A percentile compares a stretch with the other conserved stretches of the same genome.
phyloP scores from a whole-genome alignment of 35 echinoderm and acorn worm species.

The Apostichopus japonicus region DNA sequence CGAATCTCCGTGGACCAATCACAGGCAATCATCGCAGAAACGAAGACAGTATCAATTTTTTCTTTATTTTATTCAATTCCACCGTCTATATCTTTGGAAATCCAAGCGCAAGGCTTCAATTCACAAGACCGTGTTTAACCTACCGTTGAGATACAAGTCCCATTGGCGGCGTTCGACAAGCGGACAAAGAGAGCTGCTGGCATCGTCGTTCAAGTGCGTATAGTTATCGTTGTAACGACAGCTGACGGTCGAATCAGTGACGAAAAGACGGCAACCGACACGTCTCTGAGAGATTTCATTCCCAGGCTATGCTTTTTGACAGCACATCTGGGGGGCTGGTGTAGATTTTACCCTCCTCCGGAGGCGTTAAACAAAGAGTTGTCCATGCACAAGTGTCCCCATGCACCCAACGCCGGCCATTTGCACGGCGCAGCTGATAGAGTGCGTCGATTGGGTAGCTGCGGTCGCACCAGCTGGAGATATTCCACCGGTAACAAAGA shows the following conservation, averaged over 20 bases:
- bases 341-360: background rate
- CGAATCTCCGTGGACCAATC: background rate
- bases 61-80: background rate
- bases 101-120: background rate
- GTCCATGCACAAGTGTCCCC: background rate
- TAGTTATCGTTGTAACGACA: slow-evolving; percentile 10
- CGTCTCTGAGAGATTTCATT: background rate
- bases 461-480: background rate
- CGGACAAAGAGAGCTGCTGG: slow-evolving; percentile 12
- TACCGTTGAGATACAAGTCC: slow-evolving; percentile 34
- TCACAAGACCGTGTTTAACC: slow-evolving; percentile 28
- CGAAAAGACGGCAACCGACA: slow-evolving; percentile 10
- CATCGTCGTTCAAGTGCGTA: background rate
- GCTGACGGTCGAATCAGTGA: slow-evolving; percentile 11
- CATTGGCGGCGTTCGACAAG: slow-evolving; percentile 1
- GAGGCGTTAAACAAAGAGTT: slow-evolving; percentile 47
- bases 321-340: background rate
- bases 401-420: background rate
- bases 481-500: background rate
- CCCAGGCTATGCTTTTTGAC: background rate
- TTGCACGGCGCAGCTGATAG: slow-evolving; percentile 18
- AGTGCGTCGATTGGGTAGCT: slow-evolving; percentile 4
- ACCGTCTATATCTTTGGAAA: background rate
- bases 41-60: background rate
- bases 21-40: background rate